A percentile compares a stretch with the other conserved stretches of the same genome.
These are phyloP conservation scores for Pempheris klunzingeri DNA, from an alignment of 2,797 vertebrate species.

Conservation along the genomic window DNA sequence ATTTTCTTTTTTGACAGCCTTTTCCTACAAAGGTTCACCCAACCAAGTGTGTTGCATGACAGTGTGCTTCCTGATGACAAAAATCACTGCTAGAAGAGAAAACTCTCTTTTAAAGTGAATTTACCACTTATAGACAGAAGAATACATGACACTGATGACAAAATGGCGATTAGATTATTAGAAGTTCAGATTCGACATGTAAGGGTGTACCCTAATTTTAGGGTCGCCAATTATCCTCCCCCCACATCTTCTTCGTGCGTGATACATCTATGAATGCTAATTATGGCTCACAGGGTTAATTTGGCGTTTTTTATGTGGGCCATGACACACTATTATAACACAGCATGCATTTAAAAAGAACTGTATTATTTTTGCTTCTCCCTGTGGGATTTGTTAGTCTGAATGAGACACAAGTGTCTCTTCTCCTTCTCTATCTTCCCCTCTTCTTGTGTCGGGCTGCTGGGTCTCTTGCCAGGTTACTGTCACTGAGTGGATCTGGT, in stretches of 20 bases:
- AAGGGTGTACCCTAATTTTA: constrained; percentile 42
- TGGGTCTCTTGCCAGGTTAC: constrained; percentile 47
- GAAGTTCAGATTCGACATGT: constrained; percentile 35
- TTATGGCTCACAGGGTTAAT: constrained; percentile 73
- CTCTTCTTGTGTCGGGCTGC: constrained; percentile 32
- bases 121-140: background rate
- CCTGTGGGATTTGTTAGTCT: constrained; percentile 55
- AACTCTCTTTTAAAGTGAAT: background rate
- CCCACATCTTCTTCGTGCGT: constrained; percentile 15
- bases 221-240: constrained; percentile 36
- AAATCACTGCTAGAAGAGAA: constrained; percentile 1
- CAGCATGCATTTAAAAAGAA: constrained; percentile 64
- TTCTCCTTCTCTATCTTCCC: constrained; percentile 18
- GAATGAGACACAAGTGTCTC: constrained; percentile 42
- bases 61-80: constrained; percentile 16
- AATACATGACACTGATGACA: background rate
- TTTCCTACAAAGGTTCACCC: background rate
- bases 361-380: constrained; percentile 73
- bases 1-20: background rate
- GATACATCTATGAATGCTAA: constrained; percentile 68
- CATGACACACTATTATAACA: constrained; percentile 71
- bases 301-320: constrained; percentile 78
- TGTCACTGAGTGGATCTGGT: constrained; percentile 66
- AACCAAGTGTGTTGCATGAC: background rate
- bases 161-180: constrained; percentile 27